Base-by-base conservation (phyloP, 2,113 vertebrate species). In the Podocnemis expansa region DNA sequence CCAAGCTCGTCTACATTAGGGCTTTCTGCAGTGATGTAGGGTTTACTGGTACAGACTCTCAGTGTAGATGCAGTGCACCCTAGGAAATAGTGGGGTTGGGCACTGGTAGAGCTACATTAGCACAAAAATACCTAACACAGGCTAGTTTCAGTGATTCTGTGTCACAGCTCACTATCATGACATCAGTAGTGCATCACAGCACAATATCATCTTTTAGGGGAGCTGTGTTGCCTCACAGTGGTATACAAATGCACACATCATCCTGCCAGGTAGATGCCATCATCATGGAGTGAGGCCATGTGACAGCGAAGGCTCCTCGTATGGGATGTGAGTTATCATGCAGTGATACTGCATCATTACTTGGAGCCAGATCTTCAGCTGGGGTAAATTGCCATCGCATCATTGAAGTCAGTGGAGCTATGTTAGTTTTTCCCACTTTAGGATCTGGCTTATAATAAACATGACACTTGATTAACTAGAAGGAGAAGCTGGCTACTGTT, bases 401-500 rank as follows among this genome's bases (percentile, higher is more conserved):
- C 63, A 3, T 60, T 86, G 91, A 84, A 93, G 88, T 43, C 56
- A 31, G 55, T 89, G 67, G 87, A 93, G 55, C 75, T 5, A 1
- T 43, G 38, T 34, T 70, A 52, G 47, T 34, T 96, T 87, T 14
- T 94, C 52, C 55, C 25, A 45, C 11, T 70, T 70, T 70, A 70
- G 63, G 16, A 70, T 70, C 41, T 76, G 73, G 38, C 13, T 52
- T 88, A 63, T 93, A 49, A 70, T 87, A 89, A 89, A 89, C 94
- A 88, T 85, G 49, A 87, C 38, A 34, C 85, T 95, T 54, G 49
- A 73, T 89, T 47, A 3, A 80, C 41, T 54, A 21, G 63, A 43
- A 78, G 80, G 85, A 27, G 94, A 90, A 93, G 56, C 6, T 52
- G 79, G 56, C 90, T 90, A 54, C 90, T 51, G 78, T 93, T 94